phyloP scores from a whole-genome alignment of 1,140 invertebrate species.

The Euschistus heros region DNA sequence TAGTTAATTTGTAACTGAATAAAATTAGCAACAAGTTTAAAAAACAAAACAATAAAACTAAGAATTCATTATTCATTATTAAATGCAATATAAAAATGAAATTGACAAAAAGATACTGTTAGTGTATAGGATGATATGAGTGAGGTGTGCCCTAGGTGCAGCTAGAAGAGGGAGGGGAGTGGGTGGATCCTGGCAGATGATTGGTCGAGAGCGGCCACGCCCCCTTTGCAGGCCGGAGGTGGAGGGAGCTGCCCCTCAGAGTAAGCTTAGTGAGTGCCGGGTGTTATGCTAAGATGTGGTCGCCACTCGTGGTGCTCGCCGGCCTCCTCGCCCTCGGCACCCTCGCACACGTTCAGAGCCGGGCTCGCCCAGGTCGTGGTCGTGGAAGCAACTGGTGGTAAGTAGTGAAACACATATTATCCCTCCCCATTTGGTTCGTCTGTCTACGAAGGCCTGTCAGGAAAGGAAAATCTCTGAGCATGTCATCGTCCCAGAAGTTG shows the following conservation, averaged over 20 bases:
- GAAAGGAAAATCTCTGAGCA: too few species aligned
- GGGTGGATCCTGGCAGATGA: background rate
- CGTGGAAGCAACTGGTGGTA: conserved; percentile 36
- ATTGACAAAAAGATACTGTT: too few species aligned
- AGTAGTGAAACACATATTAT: conserved; percentile 24
- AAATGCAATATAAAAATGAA: too few species aligned
- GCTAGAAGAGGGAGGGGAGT: background rate
- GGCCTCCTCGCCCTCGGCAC: conserved; percentile 25
- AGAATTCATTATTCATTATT: too few species aligned
- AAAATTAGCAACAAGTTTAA: too few species aligned
- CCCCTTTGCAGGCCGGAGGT: background rate
- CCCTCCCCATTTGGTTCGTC: background rate
- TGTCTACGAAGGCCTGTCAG: background rate
- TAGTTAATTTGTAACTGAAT: too few species aligned
- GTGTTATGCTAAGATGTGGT: conserved; percentile 24
- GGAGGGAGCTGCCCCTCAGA: background rate
- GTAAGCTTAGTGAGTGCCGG: conserved; percentile 1
- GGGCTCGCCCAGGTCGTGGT: conserved; percentile 30
- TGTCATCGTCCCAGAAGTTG: too few species aligned
- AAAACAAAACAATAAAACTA: too few species aligned
- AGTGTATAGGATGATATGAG: background rate
- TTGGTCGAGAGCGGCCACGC: background rate
- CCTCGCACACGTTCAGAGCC: conserved; percentile 22
- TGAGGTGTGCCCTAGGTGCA: background rate
- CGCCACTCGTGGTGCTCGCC: conserved; percentile 25